A percentile compares a stretch with the other conserved stretches of the same genome.
Conservation (phyloP, 2,888 invertebrate species). For the Limnephilus rhombicus region DNA sequence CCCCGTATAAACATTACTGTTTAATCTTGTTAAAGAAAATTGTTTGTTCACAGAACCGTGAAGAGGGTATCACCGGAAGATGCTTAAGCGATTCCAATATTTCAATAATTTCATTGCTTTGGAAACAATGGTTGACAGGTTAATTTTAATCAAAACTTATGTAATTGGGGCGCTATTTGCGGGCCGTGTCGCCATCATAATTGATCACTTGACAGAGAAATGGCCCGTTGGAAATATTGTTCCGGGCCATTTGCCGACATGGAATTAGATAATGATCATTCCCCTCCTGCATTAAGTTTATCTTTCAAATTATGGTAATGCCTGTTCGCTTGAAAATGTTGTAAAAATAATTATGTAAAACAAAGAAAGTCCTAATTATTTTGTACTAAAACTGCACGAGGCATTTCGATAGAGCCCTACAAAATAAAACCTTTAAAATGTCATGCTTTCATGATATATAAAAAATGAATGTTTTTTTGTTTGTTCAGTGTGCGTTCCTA, state of each 20-base stretch:
- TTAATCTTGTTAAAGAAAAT: background rate
- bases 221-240: background rate
- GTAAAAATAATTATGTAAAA: background rate
- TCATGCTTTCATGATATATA: no score
- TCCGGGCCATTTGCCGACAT: background rate
- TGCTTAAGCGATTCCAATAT: background rate
- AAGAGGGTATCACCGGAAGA: background rate
- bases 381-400: background rate
- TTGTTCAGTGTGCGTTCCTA: no score
- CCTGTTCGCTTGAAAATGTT: background rate
- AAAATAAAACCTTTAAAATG: no score
- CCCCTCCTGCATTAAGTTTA: background rate
- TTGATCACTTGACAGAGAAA: background rate
- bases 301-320: background rate
- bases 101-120: background rate
- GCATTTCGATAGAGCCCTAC: no score
- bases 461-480: no score
- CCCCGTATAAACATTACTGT: background rate
- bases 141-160: constrained; percentile 27
- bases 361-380: no score
- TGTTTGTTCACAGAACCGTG: background rate
- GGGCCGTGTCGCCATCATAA: constrained; percentile 15
- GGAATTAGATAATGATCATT: background rate
- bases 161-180: constrained; percentile 34
- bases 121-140: background rate